Evolutionary conservation across 2,113 vertebrate genomes (phyloP).

Genomic region (Chloebia gouldiae): DNA sequence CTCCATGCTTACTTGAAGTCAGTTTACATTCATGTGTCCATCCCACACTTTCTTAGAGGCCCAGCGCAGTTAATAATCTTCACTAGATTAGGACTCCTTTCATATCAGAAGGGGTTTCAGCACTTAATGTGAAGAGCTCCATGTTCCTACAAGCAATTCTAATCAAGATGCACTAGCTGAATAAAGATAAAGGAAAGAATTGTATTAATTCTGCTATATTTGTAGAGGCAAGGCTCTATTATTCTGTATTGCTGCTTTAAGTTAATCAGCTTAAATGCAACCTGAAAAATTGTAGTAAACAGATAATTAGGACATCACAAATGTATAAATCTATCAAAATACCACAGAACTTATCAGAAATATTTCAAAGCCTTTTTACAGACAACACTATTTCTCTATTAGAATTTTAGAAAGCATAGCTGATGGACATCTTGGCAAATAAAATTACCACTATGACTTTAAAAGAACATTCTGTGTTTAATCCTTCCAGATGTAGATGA

Average conservation of each 20-base stretch:
- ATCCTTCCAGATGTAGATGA: neutral
- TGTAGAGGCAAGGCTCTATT: neutral
- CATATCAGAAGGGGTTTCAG: neutral
- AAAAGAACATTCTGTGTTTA: neutral
- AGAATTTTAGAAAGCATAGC: neutral
- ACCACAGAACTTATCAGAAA: neutral
- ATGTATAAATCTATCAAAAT: neutral
- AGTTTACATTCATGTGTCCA: neutral
- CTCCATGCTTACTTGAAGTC: rapidly evolving
- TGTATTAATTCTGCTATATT: neutral
- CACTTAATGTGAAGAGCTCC: neutral
- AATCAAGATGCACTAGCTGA: neutral
- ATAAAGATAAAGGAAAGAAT: neutral
- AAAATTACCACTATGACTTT: neutral
- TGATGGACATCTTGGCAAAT: neutral
- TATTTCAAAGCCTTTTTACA: neutral
- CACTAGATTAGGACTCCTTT: neutral
- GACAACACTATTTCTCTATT: neutral
- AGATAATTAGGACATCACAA: neutral
- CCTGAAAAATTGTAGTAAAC: neutral
- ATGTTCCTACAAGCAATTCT: neutral
- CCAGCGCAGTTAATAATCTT: neutral
- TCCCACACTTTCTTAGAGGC: neutral
- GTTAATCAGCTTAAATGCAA: neutral
- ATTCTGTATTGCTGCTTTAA: neutral